Evolutionary conservation across 2,797 vertebrate species (phyloP), one percentile per base, ranked within the genome.

Genomic region (Columba guinea): DNA sequence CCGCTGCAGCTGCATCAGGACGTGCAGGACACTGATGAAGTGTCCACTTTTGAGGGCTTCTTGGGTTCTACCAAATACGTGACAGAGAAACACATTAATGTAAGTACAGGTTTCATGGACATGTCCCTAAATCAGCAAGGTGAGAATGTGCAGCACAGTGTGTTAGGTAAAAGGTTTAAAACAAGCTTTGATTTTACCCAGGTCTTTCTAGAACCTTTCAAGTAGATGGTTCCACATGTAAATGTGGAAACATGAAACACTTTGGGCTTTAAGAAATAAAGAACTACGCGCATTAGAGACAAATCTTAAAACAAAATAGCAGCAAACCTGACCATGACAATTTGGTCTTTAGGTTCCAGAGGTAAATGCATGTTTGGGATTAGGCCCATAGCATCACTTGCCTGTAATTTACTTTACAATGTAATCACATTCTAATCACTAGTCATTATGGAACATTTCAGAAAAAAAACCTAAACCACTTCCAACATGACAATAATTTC

Each of bases 41-140:
- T 99, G 99, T 10, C 99, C 99, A 0, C 99, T 99, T 97, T 99
- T 99, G 77, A 99, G 97, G 7, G 99, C 99, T 93, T 99, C 99
- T 92, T 99, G 99, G 68, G 99, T 98, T 89, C 99, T 99, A 86
- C 28, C 67, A 81, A 93, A 81, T 17, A 84, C 52, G 86, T 74
- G 4, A 70, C 13, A 52, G 0, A 69, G 39, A 90, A 88, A 68
- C 28, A 58, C 28, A 51, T 18, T 67, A 24, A 87, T 80, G 49
- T 28, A 79, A 81, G 52, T 13, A 55, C 20, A 59, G 44, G 5
- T 78, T 89, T 27, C 44, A 79, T 6, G 24, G 28, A 87, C 9
- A 21, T 18, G 26, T 28, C 26, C 49, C 58, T 71, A 58, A 84
- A 77, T 17, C 58, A 59, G 46, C 18, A 77, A 80, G 24, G 19